These are phyloP conservation scores for Meteorus cinctellus DNA, from an alignment of 2,888 invertebrate genomes.

Conservation along the genomic window DNA sequence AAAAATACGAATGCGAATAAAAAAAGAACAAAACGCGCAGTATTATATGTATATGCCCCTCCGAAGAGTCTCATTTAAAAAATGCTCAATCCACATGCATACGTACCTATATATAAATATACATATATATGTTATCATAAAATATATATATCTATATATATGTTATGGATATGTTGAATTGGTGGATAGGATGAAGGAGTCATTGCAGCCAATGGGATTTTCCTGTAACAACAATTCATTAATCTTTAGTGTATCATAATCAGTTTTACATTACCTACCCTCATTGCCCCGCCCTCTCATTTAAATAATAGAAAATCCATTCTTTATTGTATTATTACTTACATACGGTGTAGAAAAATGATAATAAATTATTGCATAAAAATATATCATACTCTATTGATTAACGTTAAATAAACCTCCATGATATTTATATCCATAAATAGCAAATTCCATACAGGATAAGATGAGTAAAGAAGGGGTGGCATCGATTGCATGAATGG, in stretches of 20 bases:
- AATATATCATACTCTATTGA: not conserved
- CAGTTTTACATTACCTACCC: not conserved
- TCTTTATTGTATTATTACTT: slow-evolving; percentile 22
- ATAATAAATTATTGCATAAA: slow-evolving; percentile 26
- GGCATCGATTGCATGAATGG: no score
- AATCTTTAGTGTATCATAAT: slow-evolving; percentile 18
- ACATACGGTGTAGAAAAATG: slow-evolving; percentile 14
- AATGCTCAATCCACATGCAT: slow-evolving; percentile 1
- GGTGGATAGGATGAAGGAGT: not conserved
- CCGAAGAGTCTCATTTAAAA: not conserved
- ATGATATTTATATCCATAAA: not conserved
- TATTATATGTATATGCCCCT: slow-evolving; percentile 17
- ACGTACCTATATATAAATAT: no score
- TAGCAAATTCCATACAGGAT: not conserved
- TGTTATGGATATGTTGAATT: not conserved
- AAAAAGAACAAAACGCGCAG: not conserved
- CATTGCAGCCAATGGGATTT: not conserved
- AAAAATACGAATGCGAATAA: slow-evolving; percentile 13
- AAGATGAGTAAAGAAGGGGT: no score
- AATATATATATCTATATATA: no score
- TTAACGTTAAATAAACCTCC: not conserved
- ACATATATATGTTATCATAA: no score
- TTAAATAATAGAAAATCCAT: not conserved
- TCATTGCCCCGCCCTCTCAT: not conserved
- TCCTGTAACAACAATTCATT: not conserved